Base-by-base conservation (phyloP, 2,113 vertebrate species). In the Antennarius striatus region DNA sequence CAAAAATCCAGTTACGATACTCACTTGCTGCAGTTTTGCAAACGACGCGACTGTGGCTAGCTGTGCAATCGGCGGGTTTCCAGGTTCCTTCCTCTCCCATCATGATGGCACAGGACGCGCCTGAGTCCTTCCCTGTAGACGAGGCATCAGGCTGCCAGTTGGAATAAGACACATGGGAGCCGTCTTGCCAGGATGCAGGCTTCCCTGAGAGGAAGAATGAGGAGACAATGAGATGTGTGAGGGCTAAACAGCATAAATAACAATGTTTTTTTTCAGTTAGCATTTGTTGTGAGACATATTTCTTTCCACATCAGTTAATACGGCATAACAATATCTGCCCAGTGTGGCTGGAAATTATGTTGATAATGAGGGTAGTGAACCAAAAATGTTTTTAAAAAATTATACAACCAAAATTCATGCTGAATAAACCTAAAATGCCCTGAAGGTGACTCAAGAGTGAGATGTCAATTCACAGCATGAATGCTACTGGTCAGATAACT, bases 21-120 rank as follows among this genome's bases (percentile, higher is more conserved):
- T 13, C 91, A 99, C 98, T 80, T 70, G 93, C 74, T 72, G 91
- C 86, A 13, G 89, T 90, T 93, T 96, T 94, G 89, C 98, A 99
- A 83, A 98, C 91, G n/a, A 96, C 91, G 63, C 96, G 95, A 66
- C 93, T 94, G 57, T 61, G 73, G 61, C 91, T 93, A 0, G 1
- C 50, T 0, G 68, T 56, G 80, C 98, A 99, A 80, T 84, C 89
- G 45, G 91, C 93, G 62, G 81, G 82, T 32, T 73, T 91, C 98
- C 98, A 99, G 1, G 14, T 76, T 71, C 95, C 97, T 52, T 80
- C 15, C 0, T 75, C 91, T 61, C 83, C 84, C 9, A 94, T 75
- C 80, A 98, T 91, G 80, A 97, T 79, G 5, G 91, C 92, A 72
- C 98, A 99, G 16, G 2, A 1, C 14, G 50, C 71, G 65, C 14